Evolutionary conservation across 1,140 invertebrate species (phyloP).

Genomic region (Leptestheria dahalacensis): DNA sequence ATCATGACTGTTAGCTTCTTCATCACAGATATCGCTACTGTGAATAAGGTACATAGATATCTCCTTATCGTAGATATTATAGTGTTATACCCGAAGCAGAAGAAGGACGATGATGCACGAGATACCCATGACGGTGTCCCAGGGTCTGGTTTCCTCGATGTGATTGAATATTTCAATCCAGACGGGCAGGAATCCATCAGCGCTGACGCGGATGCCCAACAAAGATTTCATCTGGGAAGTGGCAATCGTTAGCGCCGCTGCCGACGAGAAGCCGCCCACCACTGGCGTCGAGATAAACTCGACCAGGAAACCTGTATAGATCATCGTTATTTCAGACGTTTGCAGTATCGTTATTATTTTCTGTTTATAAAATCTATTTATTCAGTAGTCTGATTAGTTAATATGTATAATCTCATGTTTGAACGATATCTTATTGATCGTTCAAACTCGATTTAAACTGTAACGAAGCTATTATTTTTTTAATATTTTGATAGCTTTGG

Average conservation of each 20-base stretch:
- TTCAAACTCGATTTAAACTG: no score
- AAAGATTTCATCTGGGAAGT: constrained; percentile 72
- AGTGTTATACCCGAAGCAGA: constrained; percentile 52
- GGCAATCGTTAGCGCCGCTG: constrained; percentile 81
- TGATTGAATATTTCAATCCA: constrained; percentile 43
- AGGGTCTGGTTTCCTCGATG: constrained; percentile 41
- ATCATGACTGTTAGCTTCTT: no score
- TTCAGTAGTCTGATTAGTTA: no score
- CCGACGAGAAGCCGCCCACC: constrained; percentile 21
- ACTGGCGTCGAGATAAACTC: constrained; percentile 81
- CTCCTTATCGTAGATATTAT: no score
- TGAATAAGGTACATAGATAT: no score
- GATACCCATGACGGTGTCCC: constrained; percentile 53
- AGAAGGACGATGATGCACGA: constrained; percentile 50
- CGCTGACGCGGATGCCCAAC: constrained; percentile 55
- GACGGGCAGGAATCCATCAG: constrained; percentile 53
- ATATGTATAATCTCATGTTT: no score
- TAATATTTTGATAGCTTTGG: no score
- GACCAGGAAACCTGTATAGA: constrained; percentile 66
- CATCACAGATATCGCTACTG: no score
- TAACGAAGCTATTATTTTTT: not conserved
- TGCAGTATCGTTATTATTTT: no score
- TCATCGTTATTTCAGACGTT: no score
- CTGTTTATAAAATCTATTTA: no score
- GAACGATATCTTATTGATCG: no score